Evolutionary conservation across 2,888 invertebrate genomes (phyloP).

Genomic region (Leucoma salicis): DNA sequence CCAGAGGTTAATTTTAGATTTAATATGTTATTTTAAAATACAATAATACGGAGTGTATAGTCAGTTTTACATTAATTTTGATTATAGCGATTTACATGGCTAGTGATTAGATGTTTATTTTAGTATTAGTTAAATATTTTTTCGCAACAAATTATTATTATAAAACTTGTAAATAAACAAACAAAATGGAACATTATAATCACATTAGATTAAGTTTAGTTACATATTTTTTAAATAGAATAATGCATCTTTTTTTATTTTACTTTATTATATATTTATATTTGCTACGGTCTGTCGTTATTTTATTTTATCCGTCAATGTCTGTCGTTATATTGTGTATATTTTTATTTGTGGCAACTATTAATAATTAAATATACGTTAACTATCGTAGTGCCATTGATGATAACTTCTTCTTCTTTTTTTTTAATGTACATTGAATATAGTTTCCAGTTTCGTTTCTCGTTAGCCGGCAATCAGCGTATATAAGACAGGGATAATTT

Average conservation of each 20-base stretch:
- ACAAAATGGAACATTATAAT: slow-evolving; percentile 34
- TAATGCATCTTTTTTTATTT: slow-evolving; percentile 29
- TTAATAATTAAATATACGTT: not conserved
- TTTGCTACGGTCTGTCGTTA: slow-evolving; percentile 14
- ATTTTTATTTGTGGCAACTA: not conserved
- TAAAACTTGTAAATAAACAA: slow-evolving; percentile 59
- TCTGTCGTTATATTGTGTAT: not conserved
- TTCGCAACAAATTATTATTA: slow-evolving; percentile 52
- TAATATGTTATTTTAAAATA: too few species aligned
- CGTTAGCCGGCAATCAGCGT: not conserved
- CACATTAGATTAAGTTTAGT: slow-evolving; percentile 28
- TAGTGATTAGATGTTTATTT: slow-evolving; percentile 79
- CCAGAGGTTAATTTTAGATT: too few species aligned
- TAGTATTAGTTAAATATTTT: slow-evolving; percentile 58
- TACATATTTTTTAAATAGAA: slow-evolving; percentile 27
- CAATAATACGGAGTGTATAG: slow-evolving; percentile 25
- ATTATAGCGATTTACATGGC: slow-evolving; percentile 76
- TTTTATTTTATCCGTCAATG: slow-evolving; percentile 10
- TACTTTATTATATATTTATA: slow-evolving; percentile 6
- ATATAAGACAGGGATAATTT: too few species aligned
- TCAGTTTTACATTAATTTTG: slow-evolving; percentile 41
- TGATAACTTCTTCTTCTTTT: not conserved
- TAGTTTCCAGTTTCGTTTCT: not conserved
- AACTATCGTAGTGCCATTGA: not conserved
- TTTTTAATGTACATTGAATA: not conserved